phyloP scores from a whole-genome alignment of 1,140 invertebrate genomes.

The Gonatopus flavifemur region DNA sequence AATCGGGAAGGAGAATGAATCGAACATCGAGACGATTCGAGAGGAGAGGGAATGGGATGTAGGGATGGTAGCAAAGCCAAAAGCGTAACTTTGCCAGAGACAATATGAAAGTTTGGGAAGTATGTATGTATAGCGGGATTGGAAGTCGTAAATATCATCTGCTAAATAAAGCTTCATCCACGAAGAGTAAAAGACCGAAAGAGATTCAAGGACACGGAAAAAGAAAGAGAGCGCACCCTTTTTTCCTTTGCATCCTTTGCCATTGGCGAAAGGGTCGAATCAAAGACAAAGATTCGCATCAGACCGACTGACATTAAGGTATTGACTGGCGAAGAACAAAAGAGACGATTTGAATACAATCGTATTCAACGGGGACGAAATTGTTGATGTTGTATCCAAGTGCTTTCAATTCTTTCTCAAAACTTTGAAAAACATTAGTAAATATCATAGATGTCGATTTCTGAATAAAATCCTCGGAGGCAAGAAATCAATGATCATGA shows the following conservation, averaged over 20 bases:
- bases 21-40: conserved; percentile 16
- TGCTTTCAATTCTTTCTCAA: too few species aligned
- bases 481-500: too few species aligned
- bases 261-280: conserved; percentile 19
- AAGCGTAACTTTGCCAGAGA: conserved; percentile 40
- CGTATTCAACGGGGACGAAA: too few species aligned
- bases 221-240: too few species aligned
- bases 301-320: conserved; percentile 47
- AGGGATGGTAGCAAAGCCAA: conserved; percentile 21
- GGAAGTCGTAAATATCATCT: conserved; percentile 57
- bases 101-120: conserved; percentile 50
- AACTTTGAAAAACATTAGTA: too few species aligned
- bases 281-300: conserved; percentile 48
- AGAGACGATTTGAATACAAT: too few species aligned
- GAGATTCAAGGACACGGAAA: too few species aligned
- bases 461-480: too few species aligned
- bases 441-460: too few species aligned
- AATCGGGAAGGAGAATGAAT: conserved; percentile 14
- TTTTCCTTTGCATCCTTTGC: conserved; percentile 39
- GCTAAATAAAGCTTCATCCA: conserved; percentile 55
- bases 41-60: conserved; percentile 20
- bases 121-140: conserved; percentile 41
- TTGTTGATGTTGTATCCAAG: too few species aligned
- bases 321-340: conserved; percentile 33
- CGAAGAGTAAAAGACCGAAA: too few species aligned